Conservation (phyloP, 2,797 vertebrate species). For the Rhabdomys pumilio region DNA sequence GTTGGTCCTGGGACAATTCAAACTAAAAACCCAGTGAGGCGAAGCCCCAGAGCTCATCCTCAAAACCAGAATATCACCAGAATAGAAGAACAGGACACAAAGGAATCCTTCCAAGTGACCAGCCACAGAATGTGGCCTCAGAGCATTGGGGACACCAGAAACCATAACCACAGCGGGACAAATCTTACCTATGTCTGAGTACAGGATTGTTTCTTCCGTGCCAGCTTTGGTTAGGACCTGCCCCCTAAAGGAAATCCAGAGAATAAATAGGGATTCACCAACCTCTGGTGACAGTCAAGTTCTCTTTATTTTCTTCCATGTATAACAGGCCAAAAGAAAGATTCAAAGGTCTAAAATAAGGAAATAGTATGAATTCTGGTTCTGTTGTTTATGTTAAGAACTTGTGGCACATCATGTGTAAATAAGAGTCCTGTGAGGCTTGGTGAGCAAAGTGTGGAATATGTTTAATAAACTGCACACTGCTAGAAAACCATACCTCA, state of each 20-base stretch:
- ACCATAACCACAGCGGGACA: not conserved
- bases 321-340: not conserved
- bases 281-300: not conserved
- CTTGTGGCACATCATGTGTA: not conserved
- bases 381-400: not conserved
- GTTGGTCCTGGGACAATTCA: not conserved
- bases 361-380: not conserved
- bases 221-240: constrained; percentile 95
- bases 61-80: not conserved
- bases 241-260: constrained; percentile 93
- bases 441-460: not conserved
- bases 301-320: not conserved
- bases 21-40: constrained; percentile 24
- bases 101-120: not conserved
- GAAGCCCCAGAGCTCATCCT: not conserved
- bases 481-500: not conserved
- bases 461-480: constrained; percentile 15
- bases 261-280: constrained; percentile 56
- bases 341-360: constrained; percentile 32
- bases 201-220: constrained; percentile 92
- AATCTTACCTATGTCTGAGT: constrained; percentile 95
- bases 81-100: not conserved
- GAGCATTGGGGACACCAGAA: not conserved
- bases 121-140: not conserved
- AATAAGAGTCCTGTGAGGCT: constrained; percentile 7